Base-by-base conservation (phyloP, 2,888 invertebrate species). In the Frankliniella intonsa region DNA sequence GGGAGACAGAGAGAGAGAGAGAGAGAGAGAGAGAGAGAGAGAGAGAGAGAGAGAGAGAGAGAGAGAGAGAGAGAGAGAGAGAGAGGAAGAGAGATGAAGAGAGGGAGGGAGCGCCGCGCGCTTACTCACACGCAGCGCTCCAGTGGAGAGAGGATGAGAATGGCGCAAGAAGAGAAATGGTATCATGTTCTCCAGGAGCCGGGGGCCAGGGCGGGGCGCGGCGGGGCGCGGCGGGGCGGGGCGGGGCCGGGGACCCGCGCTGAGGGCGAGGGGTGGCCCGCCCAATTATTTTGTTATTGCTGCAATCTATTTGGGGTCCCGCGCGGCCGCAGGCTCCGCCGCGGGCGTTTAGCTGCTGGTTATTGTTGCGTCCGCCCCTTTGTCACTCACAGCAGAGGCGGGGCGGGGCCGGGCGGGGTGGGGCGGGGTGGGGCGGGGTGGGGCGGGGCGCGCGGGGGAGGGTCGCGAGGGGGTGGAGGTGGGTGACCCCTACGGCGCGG, bases 211-310 rank as follows among this genome's bases (percentile, higher is more conserved):
- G 38, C 38, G 38, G 38, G 38, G 38, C 38, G 38, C 3, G 38
- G 38, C 38, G 38, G 38, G 38, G 38, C 38, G 38, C 3, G 38
- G 38, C 38, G 55, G 55, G 55, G 55, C 17, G 17, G 55, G 55
- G 19, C 55, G 8, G 12, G 14, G 55, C 38, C 38, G 38, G 38
- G 38, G 38, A 38, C 38, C 38, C 38, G 5, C 38, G 38, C 5
- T 38, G 38, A 38, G 38, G 69, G 69, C 69, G 22, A 76, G 69
- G 69, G 25, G 25, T 22, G 22, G 69, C 69, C 25, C 22, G 69
- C 22, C 69, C 69, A 76, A 76, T 76, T 76, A 76, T 76, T 22
- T 76, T 76, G 69, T 76, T 76, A 76, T 25, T 76, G 69, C 69
- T 76, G 69, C 69, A 76, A 76, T 76, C 69, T 76, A 76, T 76